These are phyloP conservation scores for Tenthredo distinguenda DNA, from an alignment of 2,888 invertebrate genomes.

Conservation along the genomic window DNA sequence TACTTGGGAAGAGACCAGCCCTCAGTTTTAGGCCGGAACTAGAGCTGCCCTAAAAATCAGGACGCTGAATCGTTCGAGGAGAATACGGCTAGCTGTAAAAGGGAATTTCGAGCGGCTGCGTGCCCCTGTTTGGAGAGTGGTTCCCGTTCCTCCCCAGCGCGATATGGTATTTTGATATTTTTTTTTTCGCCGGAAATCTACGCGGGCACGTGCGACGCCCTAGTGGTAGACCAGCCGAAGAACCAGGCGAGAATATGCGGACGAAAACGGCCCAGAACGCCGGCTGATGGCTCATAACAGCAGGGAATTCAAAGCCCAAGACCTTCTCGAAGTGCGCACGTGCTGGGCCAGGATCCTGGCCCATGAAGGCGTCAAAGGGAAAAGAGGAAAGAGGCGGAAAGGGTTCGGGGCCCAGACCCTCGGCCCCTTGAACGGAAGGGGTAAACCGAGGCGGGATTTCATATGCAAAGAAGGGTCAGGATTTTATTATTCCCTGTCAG, in stretches of 20 bases:
- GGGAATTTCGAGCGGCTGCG: neutral
- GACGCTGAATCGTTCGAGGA: neutral
- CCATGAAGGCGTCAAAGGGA: neutral
- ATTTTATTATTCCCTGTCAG: constrained; percentile 23
- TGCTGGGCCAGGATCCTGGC: constrained; percentile 56
- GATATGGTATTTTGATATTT: constrained; percentile 54
- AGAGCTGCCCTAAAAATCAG: neutral
- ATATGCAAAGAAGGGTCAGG: constrained; percentile 63
- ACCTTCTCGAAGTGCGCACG: constrained; percentile 57
- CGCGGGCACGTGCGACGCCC: constrained; percentile 41
- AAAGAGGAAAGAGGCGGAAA: neutral
- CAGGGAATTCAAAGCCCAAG: constrained; percentile 53
- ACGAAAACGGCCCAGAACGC: constrained; percentile 51
- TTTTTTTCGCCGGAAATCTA: constrained; percentile 62
- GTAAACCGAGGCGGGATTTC: constrained; percentile 60
- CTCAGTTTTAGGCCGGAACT: neutral
- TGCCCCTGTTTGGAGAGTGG: neutral
- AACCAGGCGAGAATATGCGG: constrained; percentile 53
- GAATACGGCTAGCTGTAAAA: neutral
- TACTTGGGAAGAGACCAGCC: neutral
- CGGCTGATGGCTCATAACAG: constrained; percentile 57
- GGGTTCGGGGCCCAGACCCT: neutral
- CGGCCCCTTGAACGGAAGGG: neutral
- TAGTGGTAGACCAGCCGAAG: constrained; percentile 11
- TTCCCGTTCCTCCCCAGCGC: constrained; percentile 54